These are phyloP conservation scores for Bergia puertoricense DNA, from an alignment of 92 coral and sea anemone genomes.

Conservation along the genomic window DNA sequence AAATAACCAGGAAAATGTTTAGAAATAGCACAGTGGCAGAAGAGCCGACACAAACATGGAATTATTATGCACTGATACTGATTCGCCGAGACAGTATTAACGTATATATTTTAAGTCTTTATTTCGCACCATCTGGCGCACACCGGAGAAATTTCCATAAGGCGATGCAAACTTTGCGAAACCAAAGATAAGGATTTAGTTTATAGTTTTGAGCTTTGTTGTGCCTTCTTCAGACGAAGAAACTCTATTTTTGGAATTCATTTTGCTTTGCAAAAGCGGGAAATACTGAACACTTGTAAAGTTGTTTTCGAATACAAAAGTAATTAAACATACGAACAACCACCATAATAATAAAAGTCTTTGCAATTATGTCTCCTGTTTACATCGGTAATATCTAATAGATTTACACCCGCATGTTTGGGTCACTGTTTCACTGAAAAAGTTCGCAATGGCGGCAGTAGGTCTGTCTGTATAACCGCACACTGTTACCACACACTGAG, in stretches of 20 bases:
- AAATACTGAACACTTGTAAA: neutral
- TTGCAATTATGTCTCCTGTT: neutral
- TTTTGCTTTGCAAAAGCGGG: neutral
- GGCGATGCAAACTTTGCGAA: neutral
- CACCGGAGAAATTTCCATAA: neutral
- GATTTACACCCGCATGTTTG: neutral
- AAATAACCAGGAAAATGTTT: no score
- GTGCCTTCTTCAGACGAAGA: neutral
- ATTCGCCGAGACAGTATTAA: neutral
- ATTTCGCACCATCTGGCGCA: neutral
- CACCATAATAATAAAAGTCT: neutral
- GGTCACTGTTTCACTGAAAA: neutral
- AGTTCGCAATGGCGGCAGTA: neutral
- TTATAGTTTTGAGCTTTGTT: neutral
- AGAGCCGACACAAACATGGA: neutral
- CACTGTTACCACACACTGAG: neutral
- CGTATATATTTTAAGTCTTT: no score
- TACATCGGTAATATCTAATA: neutral
- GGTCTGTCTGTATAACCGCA: neutral
- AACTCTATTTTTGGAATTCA: neutral
- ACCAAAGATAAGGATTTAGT: neutral
- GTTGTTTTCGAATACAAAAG: neutral
- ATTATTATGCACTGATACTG: neutral
- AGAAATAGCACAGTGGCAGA: neutral
- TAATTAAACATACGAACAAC: neutral